Evolutionary conservation across 2,888 invertebrate species (phyloP), one percentile per base, ranked within the genome.

Genomic region (Chrysolina americana): DNA sequence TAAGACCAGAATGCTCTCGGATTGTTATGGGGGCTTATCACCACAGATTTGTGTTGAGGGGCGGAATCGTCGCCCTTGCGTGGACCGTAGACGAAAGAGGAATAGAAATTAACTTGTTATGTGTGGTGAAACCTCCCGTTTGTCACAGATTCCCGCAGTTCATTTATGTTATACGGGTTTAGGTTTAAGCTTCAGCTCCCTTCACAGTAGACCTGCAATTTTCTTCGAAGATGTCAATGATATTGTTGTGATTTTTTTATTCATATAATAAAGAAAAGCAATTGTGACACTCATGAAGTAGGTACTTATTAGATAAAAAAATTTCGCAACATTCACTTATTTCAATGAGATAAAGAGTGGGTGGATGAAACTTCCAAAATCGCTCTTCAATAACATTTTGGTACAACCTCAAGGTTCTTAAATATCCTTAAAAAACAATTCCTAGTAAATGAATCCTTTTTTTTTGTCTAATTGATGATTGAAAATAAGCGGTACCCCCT

Each of bases 21-120:
- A 74, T 78, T 68, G 81, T 82, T 78, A 81, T 71, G 68, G 72
- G 62, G 76, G 83, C 81, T 84, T 84, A 85, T 80, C 82, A 78
- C 81, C 81, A 76, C 81, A 79, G 76, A 77, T 81, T 59, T 36
- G 36, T 59, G 59, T 59, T n/a, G 53, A 15, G 59, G n/a, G 36
- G 59, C n/a, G 59, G 59, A 59, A 36, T 59, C 17, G 13, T 59
- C 59, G 19, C 59, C 65, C 73, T 73, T 77, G 81, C 76, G 79
- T 76, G 76, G 76, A 76, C 70, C 71, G 76, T 62, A 79, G 75
- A 83, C 84, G 81, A 76, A 74, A 72, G 70, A 68, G 80, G 85
- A 85, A 86, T 86, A 85, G 85, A 85, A 85, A 85, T 85, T 85
- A 84, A 84, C 83, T 83, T 82, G 83, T 85, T 85, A 83, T 83